Evolutionary conservation across 2,113 vertebrate genomes (phyloP).

Genomic region (Podarcis raffonei): DNA sequence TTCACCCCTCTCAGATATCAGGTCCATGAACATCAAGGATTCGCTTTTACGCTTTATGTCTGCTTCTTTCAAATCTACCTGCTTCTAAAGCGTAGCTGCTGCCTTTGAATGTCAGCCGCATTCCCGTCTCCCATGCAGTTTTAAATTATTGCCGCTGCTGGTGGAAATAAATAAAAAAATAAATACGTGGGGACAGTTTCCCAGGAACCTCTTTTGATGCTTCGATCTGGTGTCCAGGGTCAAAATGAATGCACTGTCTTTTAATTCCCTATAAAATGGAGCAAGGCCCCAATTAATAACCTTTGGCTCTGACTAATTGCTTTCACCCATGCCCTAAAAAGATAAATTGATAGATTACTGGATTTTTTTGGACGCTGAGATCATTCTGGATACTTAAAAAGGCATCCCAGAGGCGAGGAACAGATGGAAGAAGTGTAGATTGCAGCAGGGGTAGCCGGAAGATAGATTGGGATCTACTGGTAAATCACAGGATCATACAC

Average conservation of each 20-base stretch:
- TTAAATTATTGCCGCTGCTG: not conserved
- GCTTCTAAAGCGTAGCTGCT: not conserved
- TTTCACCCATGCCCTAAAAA: not conserved
- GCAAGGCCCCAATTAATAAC: not conserved
- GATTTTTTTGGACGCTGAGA: not conserved
- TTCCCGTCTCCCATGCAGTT: not conserved
- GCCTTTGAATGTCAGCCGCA: not conserved
- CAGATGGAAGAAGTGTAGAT: not conserved
- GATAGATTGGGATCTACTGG: not conserved
- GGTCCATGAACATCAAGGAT: rapidly evolving
- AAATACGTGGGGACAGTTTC: not conserved
- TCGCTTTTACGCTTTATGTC: not conserved
- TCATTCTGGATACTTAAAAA: not conserved
- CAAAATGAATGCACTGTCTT: not conserved
- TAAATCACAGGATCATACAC: too few species aligned
- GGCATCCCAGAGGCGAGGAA: too few species aligned
- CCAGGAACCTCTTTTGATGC: not conserved
- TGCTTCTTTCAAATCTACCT: not conserved
- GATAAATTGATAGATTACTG: not conserved
- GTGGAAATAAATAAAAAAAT: not conserved
- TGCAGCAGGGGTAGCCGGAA: not conserved
- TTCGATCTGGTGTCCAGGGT: not conserved
- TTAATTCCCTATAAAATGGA: not conserved
- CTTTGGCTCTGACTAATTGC: not conserved
- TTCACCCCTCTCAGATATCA: not conserved